Evolutionary conservation across 2,113 vertebrate species (phyloP), one percentile per base, ranked within the genome.

Genomic region (Takifugu flavidus): DNA sequence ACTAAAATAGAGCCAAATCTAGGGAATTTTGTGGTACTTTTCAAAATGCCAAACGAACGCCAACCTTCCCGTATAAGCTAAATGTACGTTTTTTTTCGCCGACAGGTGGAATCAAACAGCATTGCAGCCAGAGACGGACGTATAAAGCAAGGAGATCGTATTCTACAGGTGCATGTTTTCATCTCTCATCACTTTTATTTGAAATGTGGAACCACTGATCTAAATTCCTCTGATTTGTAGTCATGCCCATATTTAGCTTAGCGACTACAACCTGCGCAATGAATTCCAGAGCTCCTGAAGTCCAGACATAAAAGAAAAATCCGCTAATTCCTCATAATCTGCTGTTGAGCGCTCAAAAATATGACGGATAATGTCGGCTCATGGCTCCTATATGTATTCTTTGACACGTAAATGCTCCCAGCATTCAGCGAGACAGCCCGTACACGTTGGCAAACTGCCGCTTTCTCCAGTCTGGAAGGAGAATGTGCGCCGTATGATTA

Each of bases 121-220:
- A 94, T 98, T 55, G 95, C 96, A 49, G 95, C 95, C 49, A 92
- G 88, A 89, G 95, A 98, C 0, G 96, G 95, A 11, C 94, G 94
- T 52, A 98, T 98, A 80, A 91, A 91, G 62, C 93, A 97, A 80
- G 96, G 96, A 62, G 96, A 98, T 78, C 91, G 94, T 13, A 98
- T 98, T 87, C 85, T 98, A 72, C 96, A 98, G 89, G 96, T 97
- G 88, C 13, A 49, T 59, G 31, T 53, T 67, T 56, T 72, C n/a
- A 27, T 49, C 44, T 49, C 49, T 31, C 1, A 39, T 14, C 29
- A 46, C 15, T 12, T 51, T 47, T 4, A 49, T 20, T 45, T 45
- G 44, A 4, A 45, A 45, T 4, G 44, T 14, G 44, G 44, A 20
- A 20, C 20, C 20, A 20, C 20, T 20, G 20, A 20, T 20, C 20